These are phyloP conservation scores for Cinclus mexicanus DNA, from an alignment of 2,113 vertebrate genomes.

Conservation along the genomic window DNA sequence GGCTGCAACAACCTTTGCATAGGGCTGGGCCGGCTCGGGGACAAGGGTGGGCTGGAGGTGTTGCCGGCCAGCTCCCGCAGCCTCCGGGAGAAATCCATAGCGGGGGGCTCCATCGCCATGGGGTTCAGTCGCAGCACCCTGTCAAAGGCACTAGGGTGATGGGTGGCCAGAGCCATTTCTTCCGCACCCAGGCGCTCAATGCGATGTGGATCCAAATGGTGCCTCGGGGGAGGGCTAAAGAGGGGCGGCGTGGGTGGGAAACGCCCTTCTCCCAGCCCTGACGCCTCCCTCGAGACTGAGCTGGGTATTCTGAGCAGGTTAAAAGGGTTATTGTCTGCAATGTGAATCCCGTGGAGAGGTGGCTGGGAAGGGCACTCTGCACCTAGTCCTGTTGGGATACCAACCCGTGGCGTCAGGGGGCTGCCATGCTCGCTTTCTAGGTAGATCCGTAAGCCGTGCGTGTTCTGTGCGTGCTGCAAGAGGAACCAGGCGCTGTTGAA, in stretches of 20 bases:
- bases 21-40: constrained; percentile 95
- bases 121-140: constrained; percentile 99
- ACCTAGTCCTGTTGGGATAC: constrained; percentile 93
- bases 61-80: constrained; percentile 98
- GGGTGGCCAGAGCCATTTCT: constrained; percentile 97
- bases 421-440: constrained; percentile 98
- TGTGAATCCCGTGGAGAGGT: constrained; percentile 97
- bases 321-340: constrained; percentile 99
- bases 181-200: constrained; percentile 97
- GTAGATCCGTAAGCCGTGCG: constrained; percentile 99
- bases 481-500: constrained; percentile 99
- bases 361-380: constrained; percentile 96
- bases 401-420: constrained; percentile 97
- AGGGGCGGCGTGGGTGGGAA: constrained; percentile 98
- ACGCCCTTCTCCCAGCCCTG: constrained; percentile 88
- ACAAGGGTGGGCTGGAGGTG: constrained; percentile 96
- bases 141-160: constrained; percentile 99
- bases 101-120: constrained; percentile 95
- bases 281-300: constrained; percentile 92
- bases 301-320: constrained; percentile 97
- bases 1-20: constrained; percentile 99
- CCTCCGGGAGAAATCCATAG: constrained; percentile 99
- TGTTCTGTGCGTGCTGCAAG: constrained; percentile 99
- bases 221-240: constrained; percentile 97
- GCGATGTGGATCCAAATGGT: constrained; percentile 96